Percentiles rank a stretch among this genome's conserved stretches.
Conservation (phyloP, 64 coral and sea anemone genomes). For the Pocillopora verrucosa region DNA sequence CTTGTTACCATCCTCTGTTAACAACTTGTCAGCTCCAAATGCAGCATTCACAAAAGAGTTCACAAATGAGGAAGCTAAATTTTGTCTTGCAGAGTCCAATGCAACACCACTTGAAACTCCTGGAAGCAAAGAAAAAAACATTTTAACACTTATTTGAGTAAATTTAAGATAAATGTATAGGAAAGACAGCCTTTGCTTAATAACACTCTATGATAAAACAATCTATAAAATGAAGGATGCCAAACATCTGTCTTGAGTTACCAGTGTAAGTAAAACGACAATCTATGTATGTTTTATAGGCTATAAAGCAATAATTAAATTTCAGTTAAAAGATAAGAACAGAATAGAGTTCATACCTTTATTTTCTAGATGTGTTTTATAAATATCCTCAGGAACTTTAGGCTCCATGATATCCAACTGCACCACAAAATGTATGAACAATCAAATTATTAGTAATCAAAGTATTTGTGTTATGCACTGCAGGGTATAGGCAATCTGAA, state of each 20-base stretch:
- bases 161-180: background rate
- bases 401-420: conserved; percentile 98
- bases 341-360: conserved; percentile 56
- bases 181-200: too few species aligned
- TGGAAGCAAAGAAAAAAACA: conserved; percentile 1
- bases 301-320: background rate
- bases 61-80: conserved; percentile 93
- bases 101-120: conserved; percentile 83
- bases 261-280: too few species aligned
- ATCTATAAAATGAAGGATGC: too few species aligned
- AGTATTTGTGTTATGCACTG: too few species aligned
- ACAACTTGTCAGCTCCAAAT: conserved; percentile 94
- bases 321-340: background rate
- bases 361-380: conserved; percentile 97
- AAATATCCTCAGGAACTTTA: conserved; percentile 97
- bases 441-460: background rate
- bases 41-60: conserved; percentile 96
- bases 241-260: too few species aligned
- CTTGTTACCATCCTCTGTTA: conserved; percentile 96
- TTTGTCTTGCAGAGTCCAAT: conserved; percentile 93
- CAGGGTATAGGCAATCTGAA: too few species aligned
- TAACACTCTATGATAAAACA: too few species aligned
- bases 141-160: background rate
- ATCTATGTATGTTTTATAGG: background rate
- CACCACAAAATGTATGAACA: background rate